Evolutionary conservation across 1,140 invertebrate genomes (phyloP).

Genomic region (Goniozus legneri): DNA sequence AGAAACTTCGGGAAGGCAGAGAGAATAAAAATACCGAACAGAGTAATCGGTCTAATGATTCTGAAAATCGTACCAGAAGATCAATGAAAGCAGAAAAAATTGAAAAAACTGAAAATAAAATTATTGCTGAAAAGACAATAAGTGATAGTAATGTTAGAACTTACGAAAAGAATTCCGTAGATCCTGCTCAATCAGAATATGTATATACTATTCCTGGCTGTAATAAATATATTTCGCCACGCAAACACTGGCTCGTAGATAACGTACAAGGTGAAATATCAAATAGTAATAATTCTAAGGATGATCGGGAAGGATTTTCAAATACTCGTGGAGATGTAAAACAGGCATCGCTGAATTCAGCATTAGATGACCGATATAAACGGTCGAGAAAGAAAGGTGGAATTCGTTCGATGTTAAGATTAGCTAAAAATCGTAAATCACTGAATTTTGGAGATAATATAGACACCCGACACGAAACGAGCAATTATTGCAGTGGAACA

Average conservation of each 20-base stretch:
- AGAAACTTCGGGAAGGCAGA: conserved; percentile 71
- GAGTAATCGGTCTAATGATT: conserved; percentile 15
- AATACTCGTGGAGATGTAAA: conserved; percentile 63
- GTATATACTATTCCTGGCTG: conserved; percentile 47
- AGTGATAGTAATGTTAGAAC: conserved; percentile 36
- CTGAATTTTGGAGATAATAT: conserved; percentile 52
- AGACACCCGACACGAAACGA: conserved; percentile 45
- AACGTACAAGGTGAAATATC: conserved; percentile 55
- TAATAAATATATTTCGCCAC: conserved; percentile 48
- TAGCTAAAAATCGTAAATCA: conserved; percentile 51
- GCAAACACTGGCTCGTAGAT: conserved; percentile 64
- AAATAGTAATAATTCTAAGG: conserved; percentile 48
- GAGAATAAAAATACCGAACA: conserved; percentile 45
- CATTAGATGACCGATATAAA: conserved; percentile 64
- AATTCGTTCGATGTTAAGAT: conserved; percentile 76
- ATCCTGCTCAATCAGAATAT: conserved; percentile 38
- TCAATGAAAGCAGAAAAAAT: conserved; percentile 14
- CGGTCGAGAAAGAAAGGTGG: conserved; percentile 70
- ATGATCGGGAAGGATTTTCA: conserved; percentile 62
- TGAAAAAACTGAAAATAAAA: conserved; percentile 26
- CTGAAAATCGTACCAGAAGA: conserved; percentile 17
- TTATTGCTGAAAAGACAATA: conserved; percentile 26
- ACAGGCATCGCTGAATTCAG: conserved; percentile 66
- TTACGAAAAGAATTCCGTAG: conserved; percentile 33
- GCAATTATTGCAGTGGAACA: conserved; percentile 51